A percentile compares a stretch with the other conserved stretches of the same genome.
Evolutionary conservation across 2,888 invertebrate genomes (phyloP).

Genomic region (Athalia rosae): DNA sequence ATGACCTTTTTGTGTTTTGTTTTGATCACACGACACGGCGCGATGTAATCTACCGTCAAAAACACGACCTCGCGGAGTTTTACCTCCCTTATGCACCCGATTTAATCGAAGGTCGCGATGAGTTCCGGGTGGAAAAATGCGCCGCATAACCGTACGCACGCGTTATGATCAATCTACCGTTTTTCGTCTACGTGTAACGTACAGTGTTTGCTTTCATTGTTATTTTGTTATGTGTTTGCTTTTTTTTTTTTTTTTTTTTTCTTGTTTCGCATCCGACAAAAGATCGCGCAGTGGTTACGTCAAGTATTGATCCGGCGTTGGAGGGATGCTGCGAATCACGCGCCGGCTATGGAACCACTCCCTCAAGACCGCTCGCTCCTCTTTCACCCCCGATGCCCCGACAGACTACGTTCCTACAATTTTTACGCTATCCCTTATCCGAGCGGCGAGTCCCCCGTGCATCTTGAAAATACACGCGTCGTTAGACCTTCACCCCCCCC

Average conservation of each 20-base stretch:
- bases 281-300: constrained; percentile 48
- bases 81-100: too few species aligned
- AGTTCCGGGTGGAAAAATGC: too few species aligned
- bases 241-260: background rate
- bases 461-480: background rate
- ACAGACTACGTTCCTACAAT: constrained; percentile 1
- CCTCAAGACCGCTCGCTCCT: constrained; percentile 22
- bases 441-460: background rate
- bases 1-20: too few species aligned
- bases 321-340: constrained; percentile 58
- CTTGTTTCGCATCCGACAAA: constrained; percentile 14
- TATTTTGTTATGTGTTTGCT: too few species aligned
- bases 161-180: too few species aligned
- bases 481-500: background rate
- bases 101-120: too few species aligned
- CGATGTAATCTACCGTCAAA: too few species aligned
- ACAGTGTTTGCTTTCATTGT: too few species aligned
- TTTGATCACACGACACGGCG: too few species aligned
- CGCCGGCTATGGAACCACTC: constrained; percentile 37
- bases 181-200: too few species aligned
- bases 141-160: too few species aligned
- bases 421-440: background rate
- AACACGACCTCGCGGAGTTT: too few species aligned
- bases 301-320: constrained; percentile 62
- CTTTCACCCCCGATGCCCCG: background rate